Conservation (phyloP, 2,888 invertebrate species). For the Ischnus inquisitorius region DNA sequence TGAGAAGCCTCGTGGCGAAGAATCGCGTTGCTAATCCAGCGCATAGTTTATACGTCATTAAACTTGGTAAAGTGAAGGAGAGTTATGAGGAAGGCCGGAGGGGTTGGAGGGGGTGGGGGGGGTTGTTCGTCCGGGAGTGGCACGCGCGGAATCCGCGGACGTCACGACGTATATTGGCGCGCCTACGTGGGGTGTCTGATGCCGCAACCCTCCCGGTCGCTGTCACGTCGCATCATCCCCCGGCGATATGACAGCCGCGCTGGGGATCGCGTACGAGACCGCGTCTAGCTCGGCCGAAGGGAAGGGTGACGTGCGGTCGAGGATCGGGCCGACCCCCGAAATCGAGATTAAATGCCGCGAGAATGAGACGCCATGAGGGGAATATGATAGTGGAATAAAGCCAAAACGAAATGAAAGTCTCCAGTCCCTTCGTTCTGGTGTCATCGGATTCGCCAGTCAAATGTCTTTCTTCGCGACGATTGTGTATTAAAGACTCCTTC, state of each 20-base stretch:
- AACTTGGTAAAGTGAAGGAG: conserved; percentile 73
- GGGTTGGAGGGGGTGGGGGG: conserved; percentile 14
- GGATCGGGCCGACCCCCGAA: conserved; percentile 72
- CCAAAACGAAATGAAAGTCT: conserved; percentile 23
- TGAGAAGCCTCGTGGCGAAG: conserved; percentile 51
- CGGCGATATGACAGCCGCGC: conserved; percentile 81
- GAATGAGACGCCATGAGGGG: conserved; percentile 41
- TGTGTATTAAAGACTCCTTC: conserved; percentile 26
- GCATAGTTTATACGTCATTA: conserved; percentile 86
- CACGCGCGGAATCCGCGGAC: conserved; percentile 83
- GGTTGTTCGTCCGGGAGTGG: conserved; percentile 44
- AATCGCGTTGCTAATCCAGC: conserved; percentile 82
- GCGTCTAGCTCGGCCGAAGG: conserved; percentile 50
- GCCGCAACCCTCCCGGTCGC: conserved; percentile 78
- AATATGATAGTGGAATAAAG: conserved; percentile 13
- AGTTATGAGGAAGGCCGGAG: conserved; percentile 10
- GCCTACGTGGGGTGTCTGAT: conserved; percentile 68
- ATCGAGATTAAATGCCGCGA: conserved; percentile 83
- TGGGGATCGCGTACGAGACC: conserved; percentile 69
- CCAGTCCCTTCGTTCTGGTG: conserved; percentile 31
- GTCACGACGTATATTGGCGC: conserved; percentile 83
- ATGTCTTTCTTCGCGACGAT: conserved; percentile 31
- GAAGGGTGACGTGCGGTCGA: conserved; percentile 41
- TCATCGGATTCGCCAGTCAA: conserved; percentile 44
- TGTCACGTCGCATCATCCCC: conserved; percentile 84